These are phyloP conservation scores for Acrocephalus arundinaceus DNA, from an alignment of 2,113 vertebrate species.

Conservation along the genomic window DNA sequence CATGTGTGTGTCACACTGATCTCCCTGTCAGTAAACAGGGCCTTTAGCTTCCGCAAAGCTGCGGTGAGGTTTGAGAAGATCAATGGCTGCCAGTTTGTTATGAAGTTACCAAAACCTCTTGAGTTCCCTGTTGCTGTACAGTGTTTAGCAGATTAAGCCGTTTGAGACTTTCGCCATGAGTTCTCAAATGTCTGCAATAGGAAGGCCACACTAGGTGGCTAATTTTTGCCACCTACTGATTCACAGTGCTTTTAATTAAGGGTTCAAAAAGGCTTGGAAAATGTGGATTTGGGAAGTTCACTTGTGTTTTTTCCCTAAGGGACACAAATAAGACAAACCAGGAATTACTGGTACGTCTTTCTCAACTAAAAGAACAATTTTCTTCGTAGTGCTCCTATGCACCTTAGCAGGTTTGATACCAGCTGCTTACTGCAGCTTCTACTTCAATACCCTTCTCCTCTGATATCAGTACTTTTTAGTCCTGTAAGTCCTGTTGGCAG, in stretches of 20 bases:
- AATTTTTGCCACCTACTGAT: neutral
- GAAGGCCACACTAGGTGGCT: neutral
- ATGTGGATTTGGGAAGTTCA: neutral
- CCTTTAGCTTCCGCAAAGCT: neutral
- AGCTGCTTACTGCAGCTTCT: neutral
- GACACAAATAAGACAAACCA: neutral
- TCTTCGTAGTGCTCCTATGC: neutral
- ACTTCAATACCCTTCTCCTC: neutral
- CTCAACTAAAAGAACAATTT: neutral
- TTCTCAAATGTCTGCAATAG: neutral
- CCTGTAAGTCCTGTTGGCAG: neutral
- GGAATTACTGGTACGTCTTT: neutral
- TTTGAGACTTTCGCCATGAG: rapidly evolving
- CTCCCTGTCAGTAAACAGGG: neutral
- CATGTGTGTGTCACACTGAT: neutral
- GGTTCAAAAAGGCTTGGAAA: neutral
- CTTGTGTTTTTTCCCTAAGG: neutral
- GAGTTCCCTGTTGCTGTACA: neutral
- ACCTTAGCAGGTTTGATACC: neutral
- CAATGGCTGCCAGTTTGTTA: neutral
- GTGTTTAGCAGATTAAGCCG: neutral
- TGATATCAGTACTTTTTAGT: neutral
- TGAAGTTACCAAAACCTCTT: neutral
- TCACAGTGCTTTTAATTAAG: neutral
- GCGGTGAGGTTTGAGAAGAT: neutral